phyloP scores from a whole-genome alignment of 2,113 vertebrate genomes.

The Crocuta crocuta region DNA sequence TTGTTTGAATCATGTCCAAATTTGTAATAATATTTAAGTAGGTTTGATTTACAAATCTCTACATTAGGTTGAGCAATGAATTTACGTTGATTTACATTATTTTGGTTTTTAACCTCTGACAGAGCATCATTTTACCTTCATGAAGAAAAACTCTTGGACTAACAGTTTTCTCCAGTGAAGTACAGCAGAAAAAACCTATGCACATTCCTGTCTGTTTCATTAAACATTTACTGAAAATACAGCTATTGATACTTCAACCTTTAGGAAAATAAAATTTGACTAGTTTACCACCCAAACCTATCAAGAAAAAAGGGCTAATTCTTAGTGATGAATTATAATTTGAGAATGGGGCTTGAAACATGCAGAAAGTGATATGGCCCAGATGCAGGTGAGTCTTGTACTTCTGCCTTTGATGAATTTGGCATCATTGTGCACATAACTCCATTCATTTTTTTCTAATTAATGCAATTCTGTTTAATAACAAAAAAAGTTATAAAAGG shows the following conservation, averaged over 20 bases:
- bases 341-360: not conserved
- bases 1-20: not conserved
- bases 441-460: not conserved
- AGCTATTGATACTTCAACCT: not conserved
- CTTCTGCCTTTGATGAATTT: not conserved
- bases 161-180: not conserved
- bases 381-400: accelerated
- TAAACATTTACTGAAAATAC: not conserved
- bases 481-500: not conserved
- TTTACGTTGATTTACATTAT: not conserved
- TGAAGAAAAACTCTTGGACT: not conserved
- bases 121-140: not conserved
- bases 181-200: not conserved
- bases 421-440: not conserved
- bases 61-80: not conserved
- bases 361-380: not conserved
- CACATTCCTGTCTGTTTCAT: not conserved
- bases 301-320: not conserved
- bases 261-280: not conserved
- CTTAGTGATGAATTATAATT: not conserved
- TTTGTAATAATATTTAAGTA: constrained; percentile 22
- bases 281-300: not conserved
- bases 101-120: not conserved
- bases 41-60: not conserved
- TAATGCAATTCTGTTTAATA: not conserved